Base-by-base conservation (phyloP, 1,140 invertebrate genomes). In the Drosophila cardini region DNA sequence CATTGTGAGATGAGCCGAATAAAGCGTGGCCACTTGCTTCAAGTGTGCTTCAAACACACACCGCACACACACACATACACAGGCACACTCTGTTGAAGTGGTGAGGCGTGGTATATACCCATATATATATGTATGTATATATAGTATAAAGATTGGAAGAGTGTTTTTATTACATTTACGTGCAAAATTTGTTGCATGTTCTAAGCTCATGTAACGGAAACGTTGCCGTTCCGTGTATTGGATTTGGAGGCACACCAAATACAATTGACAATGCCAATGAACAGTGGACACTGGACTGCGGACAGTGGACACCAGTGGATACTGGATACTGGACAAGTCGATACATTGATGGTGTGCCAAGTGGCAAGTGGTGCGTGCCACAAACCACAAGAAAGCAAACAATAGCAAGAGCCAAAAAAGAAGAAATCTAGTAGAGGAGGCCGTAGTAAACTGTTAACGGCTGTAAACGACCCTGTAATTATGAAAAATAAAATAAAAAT, bases 121-220 rank as follows among this genome's bases (percentile, higher is more conserved):
- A 5, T 40, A 15, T 9, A 11, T 26, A 9, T n/a, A 11, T 26
- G 13, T 30, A 21, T n/a, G n/a, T 3, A 5, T 26, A 13, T 40
- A 32, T 26, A 18, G 16, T 4, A 4, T 40, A 15, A 2, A 11
- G 21, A 4, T 8, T 11, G 30, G 34, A 4, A 42, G 86, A 86
- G 86, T 85, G 86, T 90, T 90, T 90, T 90, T 90, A 90, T 90
- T 86, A 86, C 86, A 90, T 90, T 90, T 90, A 90, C 87, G 82
- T 90, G 86, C 81, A 90, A 80, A 90, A 90, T 90, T 90, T 86
- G 82, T 90, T 86, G 82, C 86, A 83, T 90, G 86, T 83, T 80
- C 81, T 64, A 69, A 72, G 82, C 74, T 56, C 46, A 55, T 86
- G 78, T 72, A 82, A 55, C 78, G 71, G 82, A 81, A 79, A 80